Evolutionary conservation across 2,113 vertebrate genomes (phyloP).

Genomic region (Salvelinus fontinalis): DNA sequence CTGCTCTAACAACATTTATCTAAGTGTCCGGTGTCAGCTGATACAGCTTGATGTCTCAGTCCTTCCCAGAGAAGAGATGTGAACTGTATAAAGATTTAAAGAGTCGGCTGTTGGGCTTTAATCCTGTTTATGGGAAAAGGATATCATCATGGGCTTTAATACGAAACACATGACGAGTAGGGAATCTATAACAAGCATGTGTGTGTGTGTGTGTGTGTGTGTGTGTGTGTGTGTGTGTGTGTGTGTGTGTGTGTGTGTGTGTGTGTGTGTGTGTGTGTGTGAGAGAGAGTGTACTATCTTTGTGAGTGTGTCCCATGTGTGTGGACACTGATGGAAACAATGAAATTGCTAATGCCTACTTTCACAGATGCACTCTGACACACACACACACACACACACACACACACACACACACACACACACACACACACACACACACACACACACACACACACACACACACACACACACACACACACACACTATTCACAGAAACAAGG

Average conservation of each 20-base stretch:
- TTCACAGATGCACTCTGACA: not conserved
- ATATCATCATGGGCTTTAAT: slow-evolving; percentile 47
- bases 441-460: too few species aligned
- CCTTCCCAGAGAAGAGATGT: slow-evolving; percentile 5
- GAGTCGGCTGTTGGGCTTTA: slow-evolving; percentile 23
- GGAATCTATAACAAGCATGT: not conserved
- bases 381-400: not conserved
- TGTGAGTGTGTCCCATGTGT: too few species aligned
- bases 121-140: slow-evolving; percentile 40
- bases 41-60: slow-evolving; percentile 6
- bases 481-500: slow-evolving; percentile 36
- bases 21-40: slow-evolving; percentile 21
- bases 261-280: too few species aligned
- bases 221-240: too few species aligned
- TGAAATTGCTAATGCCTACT: too few species aligned
- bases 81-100: slow-evolving; percentile 36
- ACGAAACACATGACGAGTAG: slow-evolving; percentile 46
- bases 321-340: too few species aligned
- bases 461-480: slow-evolving; percentile 3
- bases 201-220: not conserved
- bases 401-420: slow-evolving; percentile 2
- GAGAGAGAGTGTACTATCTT: too few species aligned
- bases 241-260: too few species aligned
- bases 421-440: slow-evolving; percentile 32
- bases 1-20: not conserved